phyloP scores from a whole-genome alignment of 2,113 vertebrate species.

The Climacteris rufus region DNA sequence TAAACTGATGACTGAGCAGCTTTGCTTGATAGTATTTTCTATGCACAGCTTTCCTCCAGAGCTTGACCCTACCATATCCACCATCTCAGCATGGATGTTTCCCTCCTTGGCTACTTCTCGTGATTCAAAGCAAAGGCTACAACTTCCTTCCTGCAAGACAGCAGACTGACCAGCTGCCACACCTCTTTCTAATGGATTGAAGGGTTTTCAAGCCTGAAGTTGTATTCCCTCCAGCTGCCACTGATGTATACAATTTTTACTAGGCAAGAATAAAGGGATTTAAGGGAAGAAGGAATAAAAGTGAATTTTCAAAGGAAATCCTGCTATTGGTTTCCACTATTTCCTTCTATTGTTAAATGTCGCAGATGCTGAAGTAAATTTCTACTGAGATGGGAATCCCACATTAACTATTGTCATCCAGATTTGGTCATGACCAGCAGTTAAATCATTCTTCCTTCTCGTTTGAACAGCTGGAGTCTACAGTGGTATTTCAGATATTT shows the following conservation, averaged over 20 bases:
- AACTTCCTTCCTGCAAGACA: constrained; percentile 4
- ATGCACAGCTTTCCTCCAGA: neutral
- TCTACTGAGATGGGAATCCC: neutral
- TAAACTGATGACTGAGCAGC: neutral
- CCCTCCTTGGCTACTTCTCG: neutral
- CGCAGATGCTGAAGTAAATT: constrained; percentile 13
- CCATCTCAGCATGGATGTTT: neutral
- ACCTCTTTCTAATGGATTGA: constrained; percentile 36
- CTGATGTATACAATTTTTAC: constrained; percentile 31
- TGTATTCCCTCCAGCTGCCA: neutral
- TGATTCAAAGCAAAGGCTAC: neutral
- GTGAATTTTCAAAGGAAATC: constrained; percentile 57
- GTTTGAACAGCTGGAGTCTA: neutral
- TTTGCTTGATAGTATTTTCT: neutral
- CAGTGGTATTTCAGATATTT: constrained; percentile 7
- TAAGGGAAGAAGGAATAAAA: constrained; percentile 55
- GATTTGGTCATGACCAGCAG: neutral
- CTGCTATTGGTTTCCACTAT: constrained; percentile 25
- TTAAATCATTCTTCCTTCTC: constrained; percentile 14
- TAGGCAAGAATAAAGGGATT: constrained; percentile 39
- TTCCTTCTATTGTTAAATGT: constrained; percentile 56
- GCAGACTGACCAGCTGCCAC: neutral
- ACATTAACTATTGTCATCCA: constrained; percentile 16
- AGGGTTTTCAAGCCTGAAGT: neutral
- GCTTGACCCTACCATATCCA: neutral